These are phyloP conservation scores for Antechinus stuartii DNA, from an alignment of 2,113 vertebrate species.

Conservation along the genomic window DNA sequence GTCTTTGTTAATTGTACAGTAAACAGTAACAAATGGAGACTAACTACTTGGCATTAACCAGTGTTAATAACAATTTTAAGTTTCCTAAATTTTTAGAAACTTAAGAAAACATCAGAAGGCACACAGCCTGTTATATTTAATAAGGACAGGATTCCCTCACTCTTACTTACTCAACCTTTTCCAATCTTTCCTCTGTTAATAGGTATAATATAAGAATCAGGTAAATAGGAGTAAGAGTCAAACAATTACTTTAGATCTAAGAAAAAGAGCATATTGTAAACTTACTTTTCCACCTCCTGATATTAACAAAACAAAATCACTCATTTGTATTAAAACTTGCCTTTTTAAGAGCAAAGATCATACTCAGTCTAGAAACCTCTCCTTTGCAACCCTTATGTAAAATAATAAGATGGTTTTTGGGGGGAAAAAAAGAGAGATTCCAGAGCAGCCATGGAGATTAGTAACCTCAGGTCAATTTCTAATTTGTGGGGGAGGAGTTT, in stretches of 20 bases:
- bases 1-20: neutral
- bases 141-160: neutral
- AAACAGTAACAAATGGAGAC: neutral
- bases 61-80: neutral
- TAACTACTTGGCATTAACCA: neutral
- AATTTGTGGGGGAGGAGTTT: neutral
- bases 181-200: neutral
- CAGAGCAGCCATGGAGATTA: neutral
- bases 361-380: neutral
- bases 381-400: neutral
- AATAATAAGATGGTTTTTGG: neutral
- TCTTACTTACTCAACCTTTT: neutral
- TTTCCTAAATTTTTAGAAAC: neutral
- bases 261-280: neutral
- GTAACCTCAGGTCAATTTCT: neutral
- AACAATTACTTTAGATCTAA: neutral
- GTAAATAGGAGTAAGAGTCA: neutral
- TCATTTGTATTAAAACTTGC: neutral
- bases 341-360: neutral
- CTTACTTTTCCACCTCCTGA: neutral
- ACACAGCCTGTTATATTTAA: neutral
- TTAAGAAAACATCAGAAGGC: neutral
- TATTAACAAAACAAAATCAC: neutral
- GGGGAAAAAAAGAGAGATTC: neutral
- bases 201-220: neutral